Evolutionary conservation across 2,888 invertebrate genomes (phyloP).

Genomic region (Apamea monoglypha): DNA sequence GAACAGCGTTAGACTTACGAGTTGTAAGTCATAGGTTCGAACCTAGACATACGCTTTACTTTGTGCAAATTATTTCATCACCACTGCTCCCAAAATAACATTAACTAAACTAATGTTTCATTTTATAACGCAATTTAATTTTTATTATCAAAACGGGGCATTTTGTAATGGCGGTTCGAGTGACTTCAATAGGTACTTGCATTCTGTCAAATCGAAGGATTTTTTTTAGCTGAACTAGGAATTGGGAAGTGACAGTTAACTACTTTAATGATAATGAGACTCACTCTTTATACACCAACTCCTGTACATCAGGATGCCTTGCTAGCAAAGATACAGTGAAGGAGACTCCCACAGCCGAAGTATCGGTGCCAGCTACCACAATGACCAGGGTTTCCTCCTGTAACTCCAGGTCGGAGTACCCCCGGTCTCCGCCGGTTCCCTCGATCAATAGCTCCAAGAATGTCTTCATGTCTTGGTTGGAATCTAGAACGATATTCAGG

Average conservation of each 20-base stretch:
- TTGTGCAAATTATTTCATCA: not conserved
- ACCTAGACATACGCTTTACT: too few species aligned
- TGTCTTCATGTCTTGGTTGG: slow-evolving; percentile 47
- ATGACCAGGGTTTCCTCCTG: slow-evolving; percentile 76
- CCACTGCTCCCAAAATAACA: not conserved
- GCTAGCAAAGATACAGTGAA: slow-evolving; percentile 73
- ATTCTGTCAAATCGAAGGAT: not conserved
- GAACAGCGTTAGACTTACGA: too few species aligned
- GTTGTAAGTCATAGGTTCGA: too few species aligned
- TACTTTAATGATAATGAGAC: slow-evolving; percentile 33
- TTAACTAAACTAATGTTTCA: too few species aligned
- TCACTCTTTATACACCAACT: slow-evolving; percentile 75
- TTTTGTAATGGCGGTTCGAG: not conserved
- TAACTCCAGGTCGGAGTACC: slow-evolving; percentile 71
- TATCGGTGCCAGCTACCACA: slow-evolving; percentile 77
- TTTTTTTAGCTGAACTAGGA: not conserved
- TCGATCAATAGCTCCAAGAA: slow-evolving; percentile 76
- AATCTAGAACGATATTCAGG: slow-evolving; percentile 5
- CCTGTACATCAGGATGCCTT: slow-evolving; percentile 71
- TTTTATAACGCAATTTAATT: not conserved
- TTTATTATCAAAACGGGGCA: not conserved
- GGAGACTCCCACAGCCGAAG: slow-evolving; percentile 73
- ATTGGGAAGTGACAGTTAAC: not conserved
- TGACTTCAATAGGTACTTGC: not conserved
- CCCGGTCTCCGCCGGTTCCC: slow-evolving; percentile 58